A percentile compares a stretch with the other conserved stretches of the same genome.
phyloP scores from a whole-genome alignment of 1,140 invertebrate genomes.

The Colletes gigas region DNA sequence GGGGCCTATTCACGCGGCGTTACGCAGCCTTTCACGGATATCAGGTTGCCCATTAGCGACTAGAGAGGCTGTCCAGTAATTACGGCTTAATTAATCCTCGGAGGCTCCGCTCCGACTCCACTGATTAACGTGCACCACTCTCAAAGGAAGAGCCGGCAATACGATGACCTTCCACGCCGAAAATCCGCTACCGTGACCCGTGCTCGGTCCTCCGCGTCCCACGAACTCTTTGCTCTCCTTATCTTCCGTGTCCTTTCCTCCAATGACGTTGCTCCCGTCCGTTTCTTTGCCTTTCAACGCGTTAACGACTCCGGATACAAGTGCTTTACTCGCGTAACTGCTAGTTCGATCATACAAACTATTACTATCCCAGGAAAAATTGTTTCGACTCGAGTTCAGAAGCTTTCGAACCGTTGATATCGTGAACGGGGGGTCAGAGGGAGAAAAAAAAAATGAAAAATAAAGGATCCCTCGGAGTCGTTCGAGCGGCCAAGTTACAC shows the following conservation, averaged over 20 bases:
- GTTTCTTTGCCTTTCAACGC: no score
- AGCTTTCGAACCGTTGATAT: background rate
- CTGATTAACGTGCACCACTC: constrained; percentile 67
- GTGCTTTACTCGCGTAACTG: no score
- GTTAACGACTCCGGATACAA: no score
- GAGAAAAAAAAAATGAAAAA: constrained; percentile 8
- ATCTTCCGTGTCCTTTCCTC: background rate
- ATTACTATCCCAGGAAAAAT: no score
- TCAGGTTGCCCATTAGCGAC: constrained; percentile 78
- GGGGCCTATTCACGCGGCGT: constrained; percentile 71
- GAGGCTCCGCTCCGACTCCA: constrained; percentile 68
- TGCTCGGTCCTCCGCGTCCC: background rate
- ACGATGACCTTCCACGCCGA: constrained; percentile 64
- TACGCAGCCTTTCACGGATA: constrained; percentile 77
- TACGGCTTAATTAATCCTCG: constrained; percentile 79
- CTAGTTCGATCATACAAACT: no score
- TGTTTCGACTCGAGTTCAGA: background rate
- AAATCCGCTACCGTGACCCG: constrained; percentile 62
- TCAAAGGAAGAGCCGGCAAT: constrained; percentile 65
- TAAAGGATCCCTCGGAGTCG: constrained; percentile 22
- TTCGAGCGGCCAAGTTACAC: background rate
- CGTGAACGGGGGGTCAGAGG: background rate
- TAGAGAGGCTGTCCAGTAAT: constrained; percentile 78
- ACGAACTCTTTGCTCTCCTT: background rate
- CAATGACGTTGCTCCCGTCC: background rate